Conservation (phyloP, 2,113 vertebrate genomes). For the Cavia porcellus region DNA sequence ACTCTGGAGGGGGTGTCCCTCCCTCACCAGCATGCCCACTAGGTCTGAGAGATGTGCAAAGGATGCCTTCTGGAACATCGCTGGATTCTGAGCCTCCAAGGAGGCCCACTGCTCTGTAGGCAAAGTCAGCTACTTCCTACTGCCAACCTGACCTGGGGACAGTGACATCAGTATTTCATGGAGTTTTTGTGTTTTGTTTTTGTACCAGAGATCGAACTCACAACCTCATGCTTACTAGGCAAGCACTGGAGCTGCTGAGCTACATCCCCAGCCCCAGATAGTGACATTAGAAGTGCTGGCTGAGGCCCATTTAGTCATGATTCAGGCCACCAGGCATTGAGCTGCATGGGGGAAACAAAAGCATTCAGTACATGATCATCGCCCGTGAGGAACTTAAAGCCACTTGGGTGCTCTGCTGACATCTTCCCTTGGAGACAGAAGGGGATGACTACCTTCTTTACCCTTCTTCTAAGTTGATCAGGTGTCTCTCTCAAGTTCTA, state of each 20-base stretch:
- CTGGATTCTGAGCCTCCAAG: background rate
- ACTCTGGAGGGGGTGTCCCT: background rate
- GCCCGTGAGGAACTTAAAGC: background rate
- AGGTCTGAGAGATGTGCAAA: background rate
- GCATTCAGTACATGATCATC: background rate
- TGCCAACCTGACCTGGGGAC: background rate
- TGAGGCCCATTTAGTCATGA: background rate
- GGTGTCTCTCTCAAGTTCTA: background rate
- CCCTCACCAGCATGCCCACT: too few species aligned
- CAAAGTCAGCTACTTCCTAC: background rate
- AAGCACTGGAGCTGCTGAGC: too few species aligned
- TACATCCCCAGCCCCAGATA: too few species aligned
- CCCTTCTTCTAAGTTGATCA: background rate
- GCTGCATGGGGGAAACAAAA: background rate
- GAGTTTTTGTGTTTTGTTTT: too few species aligned
- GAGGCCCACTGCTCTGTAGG: background rate
- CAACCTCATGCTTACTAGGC: too few species aligned
- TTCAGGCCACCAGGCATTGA: background rate
- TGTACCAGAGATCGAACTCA: too few species aligned
- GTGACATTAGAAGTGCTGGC: background rate
- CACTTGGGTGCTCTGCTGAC: background rate
- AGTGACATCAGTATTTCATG: too few species aligned
- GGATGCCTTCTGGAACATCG: background rate
- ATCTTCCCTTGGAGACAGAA: background rate
- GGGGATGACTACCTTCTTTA: too few species aligned